Evolutionary conservation across 2,113 vertebrate genomes (phyloP).

Genomic region (Notiomystis cincta): DNA sequence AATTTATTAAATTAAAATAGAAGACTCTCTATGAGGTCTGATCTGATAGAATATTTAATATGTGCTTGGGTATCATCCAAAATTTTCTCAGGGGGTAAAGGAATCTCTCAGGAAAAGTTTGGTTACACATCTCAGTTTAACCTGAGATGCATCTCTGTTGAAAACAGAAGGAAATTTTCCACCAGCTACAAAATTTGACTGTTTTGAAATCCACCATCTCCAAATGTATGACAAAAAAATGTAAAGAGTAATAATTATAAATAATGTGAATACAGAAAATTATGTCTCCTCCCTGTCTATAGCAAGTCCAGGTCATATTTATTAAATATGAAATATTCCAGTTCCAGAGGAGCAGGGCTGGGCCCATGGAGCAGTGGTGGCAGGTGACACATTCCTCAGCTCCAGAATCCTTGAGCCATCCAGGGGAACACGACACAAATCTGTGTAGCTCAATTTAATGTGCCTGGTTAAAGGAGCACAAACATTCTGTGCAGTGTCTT

Average conservation of each 20-base stretch:
- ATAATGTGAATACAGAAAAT: neutral
- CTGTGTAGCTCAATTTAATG: constrained; percentile 17
- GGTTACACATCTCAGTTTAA: neutral
- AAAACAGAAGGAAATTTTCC: neutral
- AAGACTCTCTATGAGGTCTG: neutral
- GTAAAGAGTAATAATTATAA: neutral
- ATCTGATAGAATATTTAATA: neutral
- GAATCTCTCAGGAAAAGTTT: neutral
- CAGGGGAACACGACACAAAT: neutral
- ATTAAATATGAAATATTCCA: neutral
- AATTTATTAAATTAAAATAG: neutral
- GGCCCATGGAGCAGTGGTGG: neutral
- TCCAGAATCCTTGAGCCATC: neutral
- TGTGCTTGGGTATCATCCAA: neutral
- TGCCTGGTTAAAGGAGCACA: neutral
- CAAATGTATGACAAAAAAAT: neutral
- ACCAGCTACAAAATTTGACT: neutral
- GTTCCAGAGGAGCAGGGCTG: neutral
- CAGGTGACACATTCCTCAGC: neutral
- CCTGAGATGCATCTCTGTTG: neutral
- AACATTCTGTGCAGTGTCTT: neutral
- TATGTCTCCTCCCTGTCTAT: neutral
- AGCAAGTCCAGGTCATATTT: neutral
- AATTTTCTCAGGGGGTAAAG: neutral
- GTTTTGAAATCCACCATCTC: neutral